These are phyloP conservation scores for Scolanthus callimorphus DNA, from an alignment of 92 coral and sea anemone genomes.

Conservation along the genomic window DNA sequence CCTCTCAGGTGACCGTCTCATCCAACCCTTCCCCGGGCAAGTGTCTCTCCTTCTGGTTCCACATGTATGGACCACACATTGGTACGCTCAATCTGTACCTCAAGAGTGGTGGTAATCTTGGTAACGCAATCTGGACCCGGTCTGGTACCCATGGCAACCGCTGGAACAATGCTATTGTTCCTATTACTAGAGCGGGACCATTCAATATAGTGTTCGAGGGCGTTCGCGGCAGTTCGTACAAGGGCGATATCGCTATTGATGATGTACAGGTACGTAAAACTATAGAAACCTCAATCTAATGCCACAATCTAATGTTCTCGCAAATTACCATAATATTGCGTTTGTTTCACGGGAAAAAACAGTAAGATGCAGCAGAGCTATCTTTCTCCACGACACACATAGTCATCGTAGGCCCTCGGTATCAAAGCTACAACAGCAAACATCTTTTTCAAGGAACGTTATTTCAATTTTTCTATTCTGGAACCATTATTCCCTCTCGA, in stretches of 20 bases:
- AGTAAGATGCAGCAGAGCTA: too few species aligned
- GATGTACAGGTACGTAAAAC: conserved; percentile 45
- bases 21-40: conserved; percentile 38
- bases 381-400: too few species aligned
- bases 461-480: too few species aligned
- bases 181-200: conserved; percentile 35
- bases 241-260: conserved; percentile 86
- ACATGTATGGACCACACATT: conserved; percentile 96
- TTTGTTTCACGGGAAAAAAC: too few species aligned
- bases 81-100: conserved; percentile 73
- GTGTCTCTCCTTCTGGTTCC: conserved; percentile 92
- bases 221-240: conserved; percentile 74
- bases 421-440: too few species aligned
- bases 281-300: too few species aligned
- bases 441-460: too few species aligned
- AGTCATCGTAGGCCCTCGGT: too few species aligned
- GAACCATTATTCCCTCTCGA: too few species aligned
- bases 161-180: conserved; percentile 79
- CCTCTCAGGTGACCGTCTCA: conserved; percentile 45
- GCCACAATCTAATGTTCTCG: too few species aligned
- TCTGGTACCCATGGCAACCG: conserved; percentile 88
- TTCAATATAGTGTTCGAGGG: conserved; percentile 84
- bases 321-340: too few species aligned
- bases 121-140: conserved; percentile 77
- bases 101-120: conserved; percentile 54